Conservation (phyloP, 2,113 vertebrate genomes). For the Ochotona curzoniae region DNA sequence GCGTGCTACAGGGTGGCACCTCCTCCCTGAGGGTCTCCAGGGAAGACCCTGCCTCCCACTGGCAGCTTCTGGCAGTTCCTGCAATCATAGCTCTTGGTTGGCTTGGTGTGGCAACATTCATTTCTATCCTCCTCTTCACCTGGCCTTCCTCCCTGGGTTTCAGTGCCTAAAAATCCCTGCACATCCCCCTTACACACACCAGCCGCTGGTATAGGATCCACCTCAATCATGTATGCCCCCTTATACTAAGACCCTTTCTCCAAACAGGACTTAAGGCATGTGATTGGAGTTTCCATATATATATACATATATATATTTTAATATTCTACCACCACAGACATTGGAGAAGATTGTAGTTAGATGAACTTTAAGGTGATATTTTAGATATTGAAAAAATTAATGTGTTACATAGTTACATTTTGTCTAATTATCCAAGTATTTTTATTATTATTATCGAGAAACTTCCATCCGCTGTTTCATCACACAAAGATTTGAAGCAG, state of each 20-base stretch:
- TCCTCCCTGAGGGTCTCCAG: background rate
- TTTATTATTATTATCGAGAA: too few relatives aligned
- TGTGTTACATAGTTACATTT: slow-evolving; percentile 19
- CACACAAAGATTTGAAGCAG: too few relatives aligned
- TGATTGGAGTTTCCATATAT: background rate
- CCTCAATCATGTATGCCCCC: background rate
- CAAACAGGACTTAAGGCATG: background rate
- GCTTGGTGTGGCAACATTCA: too few relatives aligned
- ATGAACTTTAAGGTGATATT: background rate
- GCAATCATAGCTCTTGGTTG: background rate
- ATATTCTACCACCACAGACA: background rate
- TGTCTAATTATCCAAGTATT: background rate
- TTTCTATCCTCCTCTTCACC: background rate
- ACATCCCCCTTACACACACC: too few relatives aligned
- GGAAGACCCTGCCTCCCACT: too few relatives aligned
- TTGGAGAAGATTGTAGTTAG: background rate
- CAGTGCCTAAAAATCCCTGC: background rate
- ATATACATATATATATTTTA: background rate
- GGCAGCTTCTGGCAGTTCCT: background rate
- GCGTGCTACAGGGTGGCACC: too few relatives aligned
- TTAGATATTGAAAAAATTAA: background rate
- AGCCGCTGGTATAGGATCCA: background rate
- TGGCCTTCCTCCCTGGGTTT: too few relatives aligned
- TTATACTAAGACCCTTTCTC: background rate
- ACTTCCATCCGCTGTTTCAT: too few relatives aligned